These are phyloP conservation scores for Holacanthus passer DNA, from an alignment of 2,113 vertebrate genomes.

Conservation along the genomic window DNA sequence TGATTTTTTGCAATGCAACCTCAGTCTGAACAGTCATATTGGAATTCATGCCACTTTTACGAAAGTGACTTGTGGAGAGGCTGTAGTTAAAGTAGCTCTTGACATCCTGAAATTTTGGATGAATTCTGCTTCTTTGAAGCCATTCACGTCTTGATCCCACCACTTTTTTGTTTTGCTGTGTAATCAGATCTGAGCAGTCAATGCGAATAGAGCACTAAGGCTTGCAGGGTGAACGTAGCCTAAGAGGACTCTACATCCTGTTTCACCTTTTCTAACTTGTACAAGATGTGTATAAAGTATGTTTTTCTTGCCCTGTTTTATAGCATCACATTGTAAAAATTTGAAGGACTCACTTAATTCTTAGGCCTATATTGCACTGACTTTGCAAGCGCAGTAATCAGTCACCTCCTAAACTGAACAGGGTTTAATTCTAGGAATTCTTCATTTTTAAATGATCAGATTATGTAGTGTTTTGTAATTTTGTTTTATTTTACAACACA, in stretches of 20 bases:
- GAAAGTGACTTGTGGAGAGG: too few species aligned
- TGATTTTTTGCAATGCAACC: too few species aligned
- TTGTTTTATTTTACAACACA: not conserved
- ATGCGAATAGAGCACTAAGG: too few species aligned
- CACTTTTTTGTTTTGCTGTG: too few species aligned
- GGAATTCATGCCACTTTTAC: too few species aligned
- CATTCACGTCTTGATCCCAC: too few species aligned
- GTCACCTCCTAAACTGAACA: not conserved
- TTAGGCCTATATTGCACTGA: not conserved
- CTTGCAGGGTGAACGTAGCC: too few species aligned
- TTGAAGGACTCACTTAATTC: not conserved
- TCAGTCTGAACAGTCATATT: too few species aligned
- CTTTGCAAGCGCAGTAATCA: not conserved
- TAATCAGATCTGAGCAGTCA: too few species aligned
- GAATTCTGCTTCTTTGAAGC: too few species aligned
- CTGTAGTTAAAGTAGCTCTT: too few species aligned
- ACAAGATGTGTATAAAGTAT: conserved; percentile 3
- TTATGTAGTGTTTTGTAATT: not conserved
- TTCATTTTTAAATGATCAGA: not conserved
- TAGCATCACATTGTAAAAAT: not conserved
- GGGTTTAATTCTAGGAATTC: not conserved
- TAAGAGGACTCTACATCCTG: not conserved
- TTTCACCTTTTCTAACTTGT: not conserved
- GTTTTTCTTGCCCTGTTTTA: not conserved
- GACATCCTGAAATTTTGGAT: too few species aligned